Percentiles rank a stretch among this genome's conserved stretches.
Conservation (phyloP, 2,797 vertebrate genomes). For the Octomys mimax region DNA sequence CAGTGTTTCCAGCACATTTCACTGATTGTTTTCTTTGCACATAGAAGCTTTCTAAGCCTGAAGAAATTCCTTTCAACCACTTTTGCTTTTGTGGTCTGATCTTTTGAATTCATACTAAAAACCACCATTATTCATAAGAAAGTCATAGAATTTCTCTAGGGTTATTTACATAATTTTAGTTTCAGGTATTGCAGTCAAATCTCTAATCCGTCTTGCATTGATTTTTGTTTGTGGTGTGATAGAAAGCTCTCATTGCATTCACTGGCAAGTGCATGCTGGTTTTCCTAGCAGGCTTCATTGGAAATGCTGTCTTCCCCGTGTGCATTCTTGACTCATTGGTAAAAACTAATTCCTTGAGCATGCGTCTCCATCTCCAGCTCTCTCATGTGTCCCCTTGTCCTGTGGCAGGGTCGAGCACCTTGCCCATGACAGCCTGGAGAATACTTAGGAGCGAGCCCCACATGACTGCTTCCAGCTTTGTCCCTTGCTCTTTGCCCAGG, state of each 20-base stretch:
- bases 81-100: not conserved
- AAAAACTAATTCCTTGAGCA: not conserved
- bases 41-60: not conserved
- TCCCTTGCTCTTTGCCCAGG: not conserved
- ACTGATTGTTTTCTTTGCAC: not conserved
- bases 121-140: not conserved
- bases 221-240: too few relatives aligned
- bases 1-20: not conserved
- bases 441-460: not conserved
- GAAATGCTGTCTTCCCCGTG: not conserved
- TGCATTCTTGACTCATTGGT: not conserved
- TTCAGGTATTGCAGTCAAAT: not conserved
- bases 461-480: too few relatives aligned
- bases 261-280: too few relatives aligned
- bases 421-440: not conserved
- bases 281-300: not conserved
- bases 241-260: not conserved
- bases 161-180: not conserved
- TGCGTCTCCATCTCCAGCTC: too few relatives aligned
- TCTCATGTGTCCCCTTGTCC: not conserved
- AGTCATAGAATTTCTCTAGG: not conserved
- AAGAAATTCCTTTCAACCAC: not conserved
- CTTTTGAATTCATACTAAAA: not conserved
- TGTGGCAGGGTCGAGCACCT: not conserved
- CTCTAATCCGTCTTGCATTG: not conserved